Percentiles rank a stretch among this genome's conserved stretches.
phyloP scores from a whole-genome alignment of 2,797 vertebrate genomes.

The Ambastaia sidthimunki region DNA sequence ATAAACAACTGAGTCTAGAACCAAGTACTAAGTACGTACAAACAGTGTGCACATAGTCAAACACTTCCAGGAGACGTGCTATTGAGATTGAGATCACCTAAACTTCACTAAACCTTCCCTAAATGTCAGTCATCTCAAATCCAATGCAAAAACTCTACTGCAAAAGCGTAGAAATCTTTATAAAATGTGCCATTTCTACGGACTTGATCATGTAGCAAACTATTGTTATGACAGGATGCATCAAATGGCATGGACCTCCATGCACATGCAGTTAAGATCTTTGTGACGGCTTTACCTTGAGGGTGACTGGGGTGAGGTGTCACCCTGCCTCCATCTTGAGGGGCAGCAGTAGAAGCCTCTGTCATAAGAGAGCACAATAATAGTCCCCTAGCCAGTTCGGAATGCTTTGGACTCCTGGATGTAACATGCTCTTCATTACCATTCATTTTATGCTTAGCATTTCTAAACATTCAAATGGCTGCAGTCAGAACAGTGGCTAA shows the following conservation, averaged over 20 bases:
- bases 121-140: not conserved
- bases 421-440: not conserved
- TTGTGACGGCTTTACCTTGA: slow-evolving; percentile 67
- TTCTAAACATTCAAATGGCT: not conserved
- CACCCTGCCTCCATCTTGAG: slow-evolving; percentile 71
- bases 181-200: not conserved
- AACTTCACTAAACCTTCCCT: too few relatives aligned
- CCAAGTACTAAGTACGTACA: too few relatives aligned
- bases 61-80: too few relatives aligned
- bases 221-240: not conserved
- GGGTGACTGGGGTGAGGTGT: slow-evolving; percentile 53
- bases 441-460: not conserved
- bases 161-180: not conserved
- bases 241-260: slow-evolving; percentile 34
- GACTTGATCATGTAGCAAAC: slow-evolving; percentile 16
- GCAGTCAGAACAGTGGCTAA: slow-evolving; percentile 16
- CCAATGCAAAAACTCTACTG: not conserved
- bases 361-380: slow-evolving; percentile 67
- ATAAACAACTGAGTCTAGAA: too few relatives aligned
- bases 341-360: slow-evolving; percentile 65
- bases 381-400: slow-evolving; percentile 36
- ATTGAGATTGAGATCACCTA: too few relatives aligned
- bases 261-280: slow-evolving; percentile 38
- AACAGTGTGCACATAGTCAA: too few relatives aligned
- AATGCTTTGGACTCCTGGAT: not conserved